Conservation (phyloP, 2,113 vertebrate genomes). For the Mesembrinibis cayennensis region DNA sequence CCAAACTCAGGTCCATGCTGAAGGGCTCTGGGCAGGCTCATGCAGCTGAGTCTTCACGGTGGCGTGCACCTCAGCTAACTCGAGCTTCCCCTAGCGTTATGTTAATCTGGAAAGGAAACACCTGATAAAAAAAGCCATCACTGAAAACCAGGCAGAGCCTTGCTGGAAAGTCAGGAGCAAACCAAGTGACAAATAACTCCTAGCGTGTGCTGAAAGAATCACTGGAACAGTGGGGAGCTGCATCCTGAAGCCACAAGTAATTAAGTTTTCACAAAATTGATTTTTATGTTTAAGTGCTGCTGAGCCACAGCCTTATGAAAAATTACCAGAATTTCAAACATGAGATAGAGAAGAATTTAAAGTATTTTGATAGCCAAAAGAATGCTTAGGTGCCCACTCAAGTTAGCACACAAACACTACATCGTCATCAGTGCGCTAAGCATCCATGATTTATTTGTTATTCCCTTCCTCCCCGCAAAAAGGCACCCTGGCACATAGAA, state of each 20-base stretch:
- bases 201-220: fast-evolving
- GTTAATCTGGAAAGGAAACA: not conserved
- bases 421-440: not conserved
- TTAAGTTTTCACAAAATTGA: not conserved
- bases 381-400: not conserved
- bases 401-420: not conserved
- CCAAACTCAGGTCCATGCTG: not conserved
- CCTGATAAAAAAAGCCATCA: not conserved
- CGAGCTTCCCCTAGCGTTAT: not conserved
- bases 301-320: not conserved
- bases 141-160: not conserved
- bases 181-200: not conserved
- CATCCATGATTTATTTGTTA: not conserved
- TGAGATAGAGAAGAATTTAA: not conserved
- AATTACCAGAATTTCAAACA: not conserved
- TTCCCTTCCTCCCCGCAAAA: not conserved
- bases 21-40: not conserved
- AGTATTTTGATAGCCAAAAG: not conserved
- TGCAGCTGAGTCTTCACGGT: not conserved
- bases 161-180: not conserved
- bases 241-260: not conserved
- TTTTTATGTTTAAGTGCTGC: not conserved
- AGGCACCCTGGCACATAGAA: not conserved
- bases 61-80: not conserved
- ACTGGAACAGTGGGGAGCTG: not conserved